These are phyloP conservation scores for Hedychridium roseum DNA, from an alignment of 2,888 invertebrate species.

Conservation along the genomic window DNA sequence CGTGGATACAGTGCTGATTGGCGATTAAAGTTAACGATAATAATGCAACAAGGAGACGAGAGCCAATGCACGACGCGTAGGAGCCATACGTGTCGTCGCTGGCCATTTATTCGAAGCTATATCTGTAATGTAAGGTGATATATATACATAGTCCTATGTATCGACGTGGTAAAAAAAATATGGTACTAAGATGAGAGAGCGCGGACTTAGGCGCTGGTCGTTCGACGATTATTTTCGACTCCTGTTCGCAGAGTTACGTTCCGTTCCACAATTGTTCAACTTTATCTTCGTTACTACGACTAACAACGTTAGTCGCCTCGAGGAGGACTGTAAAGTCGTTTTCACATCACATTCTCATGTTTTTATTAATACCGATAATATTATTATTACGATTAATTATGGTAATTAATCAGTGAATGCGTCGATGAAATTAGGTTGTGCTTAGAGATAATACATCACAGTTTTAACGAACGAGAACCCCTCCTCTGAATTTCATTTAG, in stretches of 20 bases:
- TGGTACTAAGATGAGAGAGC: not conserved
- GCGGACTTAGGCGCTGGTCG: constrained; percentile 18
- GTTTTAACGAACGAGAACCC: constrained; percentile 22
- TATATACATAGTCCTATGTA: constrained; percentile 8
- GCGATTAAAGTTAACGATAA: constrained; percentile 14
- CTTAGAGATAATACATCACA: constrained; percentile 18
- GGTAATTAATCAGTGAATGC: constrained; percentile 1
- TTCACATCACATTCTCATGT: constrained; percentile 38
- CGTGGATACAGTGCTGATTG: constrained; percentile 30
- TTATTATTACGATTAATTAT: constrained; percentile 19
- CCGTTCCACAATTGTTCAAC: constrained; percentile 19
- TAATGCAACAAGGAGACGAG: too few species aligned
- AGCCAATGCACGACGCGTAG: too few species aligned
- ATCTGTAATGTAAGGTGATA: too few species aligned
- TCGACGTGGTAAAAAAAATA: constrained; percentile 11
- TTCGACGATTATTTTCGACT: constrained; percentile 23
- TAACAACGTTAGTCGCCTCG: not conserved
- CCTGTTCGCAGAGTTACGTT: constrained; percentile 27
- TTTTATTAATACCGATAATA: constrained; percentile 27
- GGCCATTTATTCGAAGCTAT: too few species aligned
- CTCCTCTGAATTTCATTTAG: constrained; percentile 27
- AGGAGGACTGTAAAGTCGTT: constrained; percentile 20
- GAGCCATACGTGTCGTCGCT: too few species aligned
- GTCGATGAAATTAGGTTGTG: constrained; percentile 9
- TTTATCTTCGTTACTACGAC: constrained; percentile 10